Evolutionary conservation across 92 coral and sea anemone genomes (phyloP).

Genomic region (Umimayanthus chanpuru): DNA sequence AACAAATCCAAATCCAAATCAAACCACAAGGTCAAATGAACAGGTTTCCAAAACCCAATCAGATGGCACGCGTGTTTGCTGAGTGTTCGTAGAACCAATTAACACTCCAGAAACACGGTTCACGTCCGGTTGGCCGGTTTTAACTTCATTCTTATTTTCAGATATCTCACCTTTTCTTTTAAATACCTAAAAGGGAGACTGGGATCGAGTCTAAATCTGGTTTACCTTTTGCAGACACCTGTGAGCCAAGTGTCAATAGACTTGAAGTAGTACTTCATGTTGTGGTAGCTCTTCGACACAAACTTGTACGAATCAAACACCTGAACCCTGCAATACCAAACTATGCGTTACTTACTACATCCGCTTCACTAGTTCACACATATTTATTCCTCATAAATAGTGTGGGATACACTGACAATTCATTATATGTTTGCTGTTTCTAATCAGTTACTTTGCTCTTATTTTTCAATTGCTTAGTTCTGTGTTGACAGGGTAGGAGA

Average conservation of each 20-base stretch:
- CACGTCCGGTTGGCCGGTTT: no score
- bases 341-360: neutral
- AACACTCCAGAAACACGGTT: no score
- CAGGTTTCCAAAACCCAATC: no score
- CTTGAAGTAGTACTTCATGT: conserved; percentile 90
- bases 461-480: neutral
- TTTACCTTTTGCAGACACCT: conserved; percentile 86
- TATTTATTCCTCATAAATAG: neutral
- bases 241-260: conserved; percentile 95
- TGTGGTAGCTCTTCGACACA: conserved; percentile 92
- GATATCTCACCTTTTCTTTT: no score
- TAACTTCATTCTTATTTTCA: no score
- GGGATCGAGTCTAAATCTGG: neutral
- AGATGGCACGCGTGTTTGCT: no score
- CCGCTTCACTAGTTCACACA: neutral
- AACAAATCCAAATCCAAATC: no score
- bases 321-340: conserved; percentile 68
- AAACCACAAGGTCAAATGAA: no score
- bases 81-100: no score
- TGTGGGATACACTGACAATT: neutral
- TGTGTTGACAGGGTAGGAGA: neutral
- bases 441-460: neutral
- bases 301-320: conserved; percentile 89
- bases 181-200: no score
- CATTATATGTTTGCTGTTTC: neutral